These are phyloP conservation scores for Nycteola revayana DNA, from an alignment of 2,888 invertebrate genomes.

Conservation along the genomic window DNA sequence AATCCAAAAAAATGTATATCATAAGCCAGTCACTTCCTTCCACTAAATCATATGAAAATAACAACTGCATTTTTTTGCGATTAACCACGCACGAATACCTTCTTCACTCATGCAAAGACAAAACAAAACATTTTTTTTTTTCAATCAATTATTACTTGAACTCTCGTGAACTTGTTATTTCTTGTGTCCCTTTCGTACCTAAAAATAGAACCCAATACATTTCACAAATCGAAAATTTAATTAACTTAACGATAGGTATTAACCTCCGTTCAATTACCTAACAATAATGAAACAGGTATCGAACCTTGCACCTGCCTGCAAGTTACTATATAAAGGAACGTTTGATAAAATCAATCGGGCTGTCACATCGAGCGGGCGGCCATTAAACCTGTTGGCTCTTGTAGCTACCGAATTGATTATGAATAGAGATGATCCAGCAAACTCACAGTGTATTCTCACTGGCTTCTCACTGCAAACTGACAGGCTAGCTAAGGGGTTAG, in stretches of 20 bases:
- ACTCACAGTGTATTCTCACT: too few relatives aligned
- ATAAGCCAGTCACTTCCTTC: too few relatives aligned
- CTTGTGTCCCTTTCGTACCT: conserved; percentile 3
- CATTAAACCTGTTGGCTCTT: not conserved
- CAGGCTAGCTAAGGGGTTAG: too few relatives aligned
- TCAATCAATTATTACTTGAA: too few relatives aligned
- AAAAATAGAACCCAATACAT: conserved; percentile 19
- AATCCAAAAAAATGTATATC: too few relatives aligned
- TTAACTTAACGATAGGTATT: conserved; percentile 29
- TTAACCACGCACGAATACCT: conserved; percentile 1
- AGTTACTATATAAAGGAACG: conserved; percentile 28
- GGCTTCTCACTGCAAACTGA: too few relatives aligned
- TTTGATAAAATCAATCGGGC: conserved; percentile 36
- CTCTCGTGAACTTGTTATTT: too few relatives aligned
- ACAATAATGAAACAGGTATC: conserved; percentile 32
- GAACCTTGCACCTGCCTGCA: conserved; percentile 30
- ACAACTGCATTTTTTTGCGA: too few relatives aligned
- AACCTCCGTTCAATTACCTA: conserved; percentile 38
- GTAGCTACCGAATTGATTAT: not conserved
- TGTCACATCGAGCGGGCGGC: conserved; percentile 22
- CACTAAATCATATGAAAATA: too few relatives aligned
- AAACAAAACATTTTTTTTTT: too few relatives aligned
- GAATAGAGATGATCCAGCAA: too few relatives aligned
- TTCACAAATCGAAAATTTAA: conserved; percentile 30
- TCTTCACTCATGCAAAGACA: too few relatives aligned